Base-by-base conservation (phyloP, 2,888 invertebrate genomes). In the Schrankia costaestrigalis region DNA sequence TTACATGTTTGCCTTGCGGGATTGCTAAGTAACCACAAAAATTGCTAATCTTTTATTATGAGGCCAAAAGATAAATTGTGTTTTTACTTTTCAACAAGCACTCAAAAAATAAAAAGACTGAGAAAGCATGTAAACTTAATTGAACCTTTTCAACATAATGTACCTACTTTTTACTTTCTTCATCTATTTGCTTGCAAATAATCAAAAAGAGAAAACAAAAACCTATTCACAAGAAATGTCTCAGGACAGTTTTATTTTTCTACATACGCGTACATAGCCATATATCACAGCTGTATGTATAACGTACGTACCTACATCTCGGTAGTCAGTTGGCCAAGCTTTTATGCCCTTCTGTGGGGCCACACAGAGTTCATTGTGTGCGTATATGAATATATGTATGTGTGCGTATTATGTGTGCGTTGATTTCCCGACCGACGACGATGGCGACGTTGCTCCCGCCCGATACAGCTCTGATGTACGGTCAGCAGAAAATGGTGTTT, bases 321-420 rank as follows among this genome's bases (percentile, higher is more conserved):
- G 70, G 79, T 83, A 82, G 83, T 83, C 83, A 78, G 78, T 80
- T 74, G 78, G 79, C 72, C 78, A 74, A 75, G 78, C 78, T 75
- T 79, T 79, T 78, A 77, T 74, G 72, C 72, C 71, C 70, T 71
- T 70, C 66, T 59, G 63, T 64, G 64, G 63, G 65, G 63, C 13
- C 31, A 52, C 51, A 48, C 55, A 46, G 46, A n/a, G n/a, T n/a
- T n/a, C n/a, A n/a, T 47, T 49, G 50, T 37, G 43, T 26, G 18
- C 9, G 31, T 33, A 29, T 34, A 47, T 55, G 51, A 53, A 50
- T 46, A 65, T 56, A 56, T 36, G 41, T 49, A 28, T 38, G 46
- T 63, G 46, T 59, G n/a, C n/a, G n/a, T n/a, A n/a, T 55, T 55
- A 67, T 79, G 78, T 79, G 79, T 85, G 82, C 70, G 85, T 84